Percentiles rank a stretch among this genome's conserved stretches.
Evolutionary conservation across 2,113 vertebrate species (phyloP).

Genomic region (Hippocampus comes): DNA sequence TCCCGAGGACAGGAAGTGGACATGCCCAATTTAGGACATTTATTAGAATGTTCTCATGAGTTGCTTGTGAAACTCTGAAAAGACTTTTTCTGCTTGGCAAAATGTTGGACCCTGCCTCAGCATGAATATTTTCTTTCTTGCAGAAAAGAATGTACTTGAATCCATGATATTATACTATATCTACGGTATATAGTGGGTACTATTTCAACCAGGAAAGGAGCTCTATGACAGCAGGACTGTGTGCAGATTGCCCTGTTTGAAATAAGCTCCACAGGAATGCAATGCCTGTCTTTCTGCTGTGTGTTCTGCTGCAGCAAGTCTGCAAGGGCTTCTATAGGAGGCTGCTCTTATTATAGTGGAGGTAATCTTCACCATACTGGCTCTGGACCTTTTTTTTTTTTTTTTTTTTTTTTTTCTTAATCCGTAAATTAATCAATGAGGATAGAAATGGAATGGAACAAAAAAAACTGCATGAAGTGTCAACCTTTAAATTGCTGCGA

Average conservation of each 20-base stretch:
- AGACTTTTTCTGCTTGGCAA: not conserved
- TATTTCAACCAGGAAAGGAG: conserved; percentile 36
- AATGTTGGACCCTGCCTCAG: not conserved
- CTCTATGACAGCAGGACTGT: conserved; percentile 47
- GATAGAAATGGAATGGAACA: no score
- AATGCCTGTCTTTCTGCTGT: conserved; percentile 38
- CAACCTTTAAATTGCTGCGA: no score
- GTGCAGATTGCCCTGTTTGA: conserved; percentile 33
- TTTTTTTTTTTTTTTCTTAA: not conserved
- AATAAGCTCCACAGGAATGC: conserved; percentile 42
- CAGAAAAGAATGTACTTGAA: not conserved
- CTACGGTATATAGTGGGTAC: conserved; percentile 2
- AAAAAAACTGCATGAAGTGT: no score
- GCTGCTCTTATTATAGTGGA: conserved; percentile 60
- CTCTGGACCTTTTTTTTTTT: conserved; percentile 32
- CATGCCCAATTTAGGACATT: no score
- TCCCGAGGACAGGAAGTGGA: no score
- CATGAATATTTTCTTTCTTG: not conserved
- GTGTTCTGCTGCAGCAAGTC: conserved; percentile 53
- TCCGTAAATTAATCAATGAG: no score
- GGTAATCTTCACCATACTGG: conserved; percentile 44
- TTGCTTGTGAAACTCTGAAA: not conserved
- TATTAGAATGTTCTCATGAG: not conserved
- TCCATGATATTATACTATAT: not conserved
- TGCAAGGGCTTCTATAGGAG: conserved; percentile 52